A percentile compares a stretch with the other conserved stretches of the same genome.
Evolutionary conservation across 1,140 invertebrate genomes (phyloP).

Genomic region (Diprion similis): DNA sequence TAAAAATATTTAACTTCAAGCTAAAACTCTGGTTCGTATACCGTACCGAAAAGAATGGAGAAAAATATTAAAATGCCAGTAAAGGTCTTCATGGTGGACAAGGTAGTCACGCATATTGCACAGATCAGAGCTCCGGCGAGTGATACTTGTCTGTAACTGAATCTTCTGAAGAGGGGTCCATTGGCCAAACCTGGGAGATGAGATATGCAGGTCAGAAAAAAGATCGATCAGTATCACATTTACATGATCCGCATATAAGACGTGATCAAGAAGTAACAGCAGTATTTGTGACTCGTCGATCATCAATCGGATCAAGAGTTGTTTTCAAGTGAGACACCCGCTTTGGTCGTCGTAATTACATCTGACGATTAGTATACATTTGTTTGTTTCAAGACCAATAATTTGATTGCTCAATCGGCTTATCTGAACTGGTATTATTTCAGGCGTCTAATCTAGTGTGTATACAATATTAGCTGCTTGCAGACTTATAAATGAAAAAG

Average conservation of each 20-base stretch:
- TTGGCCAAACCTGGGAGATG: slow-evolving; percentile 68
- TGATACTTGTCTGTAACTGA: slow-evolving; percentile 70
- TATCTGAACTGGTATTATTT: too few relatives aligned
- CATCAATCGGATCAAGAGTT: too few relatives aligned
- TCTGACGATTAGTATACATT: too few relatives aligned
- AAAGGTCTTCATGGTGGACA: slow-evolving; percentile 61
- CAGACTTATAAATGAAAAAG: neutral
- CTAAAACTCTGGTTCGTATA: neutral
- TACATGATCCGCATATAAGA: too few relatives aligned
- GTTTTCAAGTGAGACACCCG: too few relatives aligned
- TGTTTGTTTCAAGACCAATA: too few relatives aligned
- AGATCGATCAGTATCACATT: slow-evolving; percentile 16
- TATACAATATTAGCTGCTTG: neutral
- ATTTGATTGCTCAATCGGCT: too few relatives aligned
- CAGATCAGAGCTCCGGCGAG: slow-evolving; percentile 63
- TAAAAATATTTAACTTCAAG: neutral
- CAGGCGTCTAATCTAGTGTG: too few relatives aligned
- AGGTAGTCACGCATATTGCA: slow-evolving; percentile 32
- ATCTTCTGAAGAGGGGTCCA: slow-evolving; percentile 70
- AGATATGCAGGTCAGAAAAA: slow-evolving; percentile 19
- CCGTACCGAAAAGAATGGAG: slow-evolving; percentile 66
- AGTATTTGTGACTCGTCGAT: too few relatives aligned
- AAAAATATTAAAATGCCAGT: slow-evolving; percentile 66
- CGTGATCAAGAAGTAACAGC: too few relatives aligned
- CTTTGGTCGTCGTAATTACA: too few relatives aligned